Conservation (phyloP, 1,140 invertebrate species). For the Heterodera carotae region DNA sequence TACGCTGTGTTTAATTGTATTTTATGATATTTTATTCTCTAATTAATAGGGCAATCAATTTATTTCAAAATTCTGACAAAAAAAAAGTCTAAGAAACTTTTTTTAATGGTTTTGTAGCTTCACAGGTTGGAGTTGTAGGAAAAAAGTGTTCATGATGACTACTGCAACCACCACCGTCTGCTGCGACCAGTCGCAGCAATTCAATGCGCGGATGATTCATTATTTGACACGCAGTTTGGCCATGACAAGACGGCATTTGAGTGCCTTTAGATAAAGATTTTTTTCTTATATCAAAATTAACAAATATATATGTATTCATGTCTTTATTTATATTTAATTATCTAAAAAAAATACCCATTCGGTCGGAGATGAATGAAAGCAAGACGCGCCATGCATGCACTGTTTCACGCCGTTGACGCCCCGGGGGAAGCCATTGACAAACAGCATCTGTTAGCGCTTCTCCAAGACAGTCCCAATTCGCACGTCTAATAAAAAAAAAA, state of each 20-base stretch:
- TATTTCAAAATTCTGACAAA: too few relatives aligned
- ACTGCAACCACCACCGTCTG: not conserved
- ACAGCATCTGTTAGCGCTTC: slow-evolving; percentile 20
- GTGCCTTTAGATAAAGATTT: not conserved
- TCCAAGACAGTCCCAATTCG: slow-evolving; percentile 24
- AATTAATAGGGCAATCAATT: too few relatives aligned
- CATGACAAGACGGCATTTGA: not conserved
- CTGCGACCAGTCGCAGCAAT: slow-evolving; percentile 13
- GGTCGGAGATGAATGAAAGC: slow-evolving; percentile 22
- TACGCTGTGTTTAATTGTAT: too few relatives aligned
- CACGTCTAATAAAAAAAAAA: slow-evolving; percentile 1
- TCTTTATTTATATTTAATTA: too few relatives aligned
- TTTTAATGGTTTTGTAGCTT: not conserved
- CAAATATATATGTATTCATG: too few relatives aligned
- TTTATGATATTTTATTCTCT: too few relatives aligned
- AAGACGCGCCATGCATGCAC: slow-evolving; percentile 26
- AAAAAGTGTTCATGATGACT: not conserved
- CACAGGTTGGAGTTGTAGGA: not conserved
- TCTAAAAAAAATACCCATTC: slow-evolving; percentile 8
- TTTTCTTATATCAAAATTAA: too few relatives aligned
- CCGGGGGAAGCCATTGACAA: slow-evolving; percentile 21
- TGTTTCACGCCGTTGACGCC: slow-evolving; percentile 20
- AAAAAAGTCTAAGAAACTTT: too few relatives aligned
- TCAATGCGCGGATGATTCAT: slow-evolving; percentile 18
- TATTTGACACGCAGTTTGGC: slow-evolving; percentile 4